A percentile compares a stretch with the other conserved stretches of the same genome.
These are phyloP conservation scores for Dastarcus helophoroides DNA, from an alignment of 2,888 invertebrate species.

Conservation along the genomic window DNA sequence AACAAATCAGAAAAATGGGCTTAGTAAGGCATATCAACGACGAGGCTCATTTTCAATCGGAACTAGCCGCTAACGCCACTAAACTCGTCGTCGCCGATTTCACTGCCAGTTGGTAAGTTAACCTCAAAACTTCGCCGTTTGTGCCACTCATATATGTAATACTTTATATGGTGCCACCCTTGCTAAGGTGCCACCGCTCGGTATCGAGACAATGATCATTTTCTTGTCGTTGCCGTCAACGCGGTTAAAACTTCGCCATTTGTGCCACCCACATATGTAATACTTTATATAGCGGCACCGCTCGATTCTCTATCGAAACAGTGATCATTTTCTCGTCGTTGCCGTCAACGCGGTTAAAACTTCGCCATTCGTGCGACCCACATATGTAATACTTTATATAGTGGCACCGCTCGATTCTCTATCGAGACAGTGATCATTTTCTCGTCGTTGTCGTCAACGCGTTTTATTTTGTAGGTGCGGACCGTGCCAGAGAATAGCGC, in stretches of 20 bases:
- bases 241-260: constrained; percentile 9
- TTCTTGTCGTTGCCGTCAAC: neutral
- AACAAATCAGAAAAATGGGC: constrained; percentile 25
- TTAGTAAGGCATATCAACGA: constrained; percentile 54
- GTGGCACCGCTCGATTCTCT: no score
- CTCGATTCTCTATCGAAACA: no score
- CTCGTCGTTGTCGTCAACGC: no score
- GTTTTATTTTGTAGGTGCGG: constrained; percentile 65
- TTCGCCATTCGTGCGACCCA: neutral
- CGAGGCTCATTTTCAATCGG: constrained; percentile 73
- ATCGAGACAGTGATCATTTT: no score
- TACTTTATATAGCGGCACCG: constrained; percentile 3
- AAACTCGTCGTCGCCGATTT: constrained; percentile 91
- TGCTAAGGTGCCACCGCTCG: no score
- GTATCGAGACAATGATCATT: no score
- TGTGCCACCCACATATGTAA: constrained; percentile 1
- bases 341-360: constrained; percentile 9
- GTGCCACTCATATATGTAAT: constrained; percentile 1
- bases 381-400: constrained; percentile 1
- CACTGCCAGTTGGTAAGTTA: constrained; percentile 78
- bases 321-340: no score
- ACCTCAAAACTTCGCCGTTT: constrained; percentile 11
- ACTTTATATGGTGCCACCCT: constrained; percentile 3
- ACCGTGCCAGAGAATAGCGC: constrained; percentile 90
- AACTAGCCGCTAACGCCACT: constrained; percentile 72